A percentile compares a stretch with the other conserved stretches of the same genome.
Conservation (phyloP, 2,888 invertebrate species). For the Drosophila pseudotakahashii region DNA sequence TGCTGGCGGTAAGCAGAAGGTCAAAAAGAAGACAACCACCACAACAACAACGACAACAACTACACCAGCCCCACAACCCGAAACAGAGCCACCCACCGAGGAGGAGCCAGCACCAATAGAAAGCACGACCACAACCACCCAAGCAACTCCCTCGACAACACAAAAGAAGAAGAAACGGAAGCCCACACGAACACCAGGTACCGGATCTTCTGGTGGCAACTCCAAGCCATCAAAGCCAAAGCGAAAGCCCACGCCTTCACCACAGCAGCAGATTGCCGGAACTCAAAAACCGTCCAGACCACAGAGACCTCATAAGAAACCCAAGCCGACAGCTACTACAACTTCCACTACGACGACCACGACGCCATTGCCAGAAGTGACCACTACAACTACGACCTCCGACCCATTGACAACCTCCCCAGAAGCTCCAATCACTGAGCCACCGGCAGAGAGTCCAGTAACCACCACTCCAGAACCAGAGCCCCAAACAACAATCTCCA, state of each 20-base stretch:
- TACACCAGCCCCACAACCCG: conserved; percentile 40
- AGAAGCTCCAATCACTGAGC: conserved; percentile 24
- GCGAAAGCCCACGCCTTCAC: conserved; percentile 61
- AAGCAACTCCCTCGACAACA: conserved; percentile 45
- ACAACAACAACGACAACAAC: conserved; percentile 36
- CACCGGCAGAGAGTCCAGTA: conserved; percentile 16
- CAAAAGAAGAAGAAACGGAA: conserved; percentile 80
- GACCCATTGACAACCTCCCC: conserved; percentile 7
- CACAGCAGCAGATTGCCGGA: conserved; percentile 43
- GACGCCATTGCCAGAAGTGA: background rate
- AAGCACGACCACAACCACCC: conserved; percentile 44
- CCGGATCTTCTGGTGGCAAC: conserved; percentile 17
- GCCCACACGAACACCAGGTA: conserved; percentile 73
- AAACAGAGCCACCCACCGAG: conserved; percentile 31
- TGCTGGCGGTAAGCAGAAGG: conserved; percentile 70
- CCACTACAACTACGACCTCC: conserved; percentile 13
- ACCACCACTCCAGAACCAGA: conserved; percentile 20
- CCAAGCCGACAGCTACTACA: conserved; percentile 45
- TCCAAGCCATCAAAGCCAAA: conserved; percentile 49
- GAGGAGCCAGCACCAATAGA: conserved; percentile 24
- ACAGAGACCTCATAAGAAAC: conserved; percentile 55
- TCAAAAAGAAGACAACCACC: conserved; percentile 72
- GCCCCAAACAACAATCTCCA: conserved; percentile 30
- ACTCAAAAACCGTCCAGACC: conserved; percentile 45
- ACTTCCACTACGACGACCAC: conserved; percentile 34